A percentile compares a stretch with the other conserved stretches of the same genome.
These are phyloP conservation scores for Scylla paramamosain DNA, from an alignment of 1,140 invertebrate genomes.

Conservation along the genomic window DNA sequence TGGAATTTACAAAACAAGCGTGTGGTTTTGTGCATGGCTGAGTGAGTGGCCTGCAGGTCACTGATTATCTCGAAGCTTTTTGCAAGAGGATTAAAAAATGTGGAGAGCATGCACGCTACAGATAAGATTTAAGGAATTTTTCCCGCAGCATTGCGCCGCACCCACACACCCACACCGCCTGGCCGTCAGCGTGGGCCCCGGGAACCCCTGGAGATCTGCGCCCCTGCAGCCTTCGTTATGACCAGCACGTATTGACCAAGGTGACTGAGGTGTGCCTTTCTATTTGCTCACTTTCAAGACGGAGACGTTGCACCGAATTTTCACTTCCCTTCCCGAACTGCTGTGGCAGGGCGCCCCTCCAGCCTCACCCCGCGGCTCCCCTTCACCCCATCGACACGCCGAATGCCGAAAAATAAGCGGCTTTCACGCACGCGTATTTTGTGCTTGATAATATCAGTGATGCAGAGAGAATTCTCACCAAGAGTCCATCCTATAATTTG, in stretches of 20 bases:
- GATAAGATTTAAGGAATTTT: not conserved
- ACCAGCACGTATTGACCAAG: not conserved
- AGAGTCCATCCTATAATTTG: slow-evolving; percentile 19
- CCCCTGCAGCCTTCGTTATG: not conserved
- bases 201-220: not conserved
- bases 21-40: slow-evolving; percentile 9
- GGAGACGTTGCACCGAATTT: not conserved
- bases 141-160: not conserved
- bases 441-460: not conserved
- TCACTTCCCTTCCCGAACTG: not conserved
- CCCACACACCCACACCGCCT: not conserved
- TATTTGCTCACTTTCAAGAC: slow-evolving; percentile 21
- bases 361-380: not conserved
- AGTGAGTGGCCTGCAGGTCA: not conserved
- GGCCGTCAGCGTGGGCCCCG: not conserved
- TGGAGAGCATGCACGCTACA: not conserved
- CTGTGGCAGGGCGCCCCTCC: not conserved
- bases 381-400: not conserved
- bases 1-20: not conserved
- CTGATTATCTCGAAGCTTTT: not conserved
- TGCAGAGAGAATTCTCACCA: not conserved
- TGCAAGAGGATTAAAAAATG: not conserved
- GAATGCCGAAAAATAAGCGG: not conserved
- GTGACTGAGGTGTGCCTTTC: slow-evolving; percentile 10
- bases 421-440: slow-evolving; percentile 21